Conservation (phyloP, 1,140 invertebrate genomes). For the Drosophila navojoa region DNA sequence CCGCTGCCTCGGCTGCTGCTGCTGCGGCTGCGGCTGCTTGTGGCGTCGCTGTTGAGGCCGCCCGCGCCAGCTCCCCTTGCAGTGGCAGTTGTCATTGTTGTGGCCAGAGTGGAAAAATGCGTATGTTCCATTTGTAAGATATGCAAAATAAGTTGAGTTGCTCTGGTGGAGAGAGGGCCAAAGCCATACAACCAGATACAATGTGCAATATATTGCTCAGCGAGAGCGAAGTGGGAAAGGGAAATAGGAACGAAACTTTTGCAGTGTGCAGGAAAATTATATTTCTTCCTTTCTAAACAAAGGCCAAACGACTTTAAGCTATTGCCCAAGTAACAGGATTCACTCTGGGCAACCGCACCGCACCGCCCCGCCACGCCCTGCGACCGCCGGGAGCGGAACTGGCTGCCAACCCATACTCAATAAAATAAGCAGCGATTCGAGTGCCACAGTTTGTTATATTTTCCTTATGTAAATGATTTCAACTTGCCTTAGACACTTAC, state of each 20-base stretch:
- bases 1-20: slow-evolving; percentile 4
- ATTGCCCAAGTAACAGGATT: slow-evolving; percentile 27
- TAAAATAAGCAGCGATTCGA: slow-evolving; percentile 34
- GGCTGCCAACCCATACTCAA: slow-evolving; percentile 13
- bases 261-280: slow-evolving; percentile 70
- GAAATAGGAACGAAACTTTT: slow-evolving; percentile 21
- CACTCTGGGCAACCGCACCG: slow-evolving; percentile 9
- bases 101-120: slow-evolving; percentile 49
- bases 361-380: too few relatives aligned
- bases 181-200: slow-evolving; percentile 53
- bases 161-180: slow-evolving; percentile 17
- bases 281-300: slow-evolving; percentile 70
- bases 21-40: slow-evolving; percentile 17
- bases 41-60: slow-evolving; percentile 3
- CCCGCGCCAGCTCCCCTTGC: neutral
- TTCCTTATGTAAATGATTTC: slow-evolving; percentile 32
- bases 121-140: slow-evolving; percentile 75
- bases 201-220: slow-evolving; percentile 54
- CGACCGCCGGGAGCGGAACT: neutral
- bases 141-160: slow-evolving; percentile 77
- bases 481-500: slow-evolving; percentile 5
- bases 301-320: slow-evolving; percentile 30
- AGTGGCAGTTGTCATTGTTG: slow-evolving; percentile 44
- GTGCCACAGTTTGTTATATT: slow-evolving; percentile 27
- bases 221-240: neutral